Evolutionary conservation across 2,797 vertebrate species (phyloP).

Genomic region (Hydrophis major): DNA sequence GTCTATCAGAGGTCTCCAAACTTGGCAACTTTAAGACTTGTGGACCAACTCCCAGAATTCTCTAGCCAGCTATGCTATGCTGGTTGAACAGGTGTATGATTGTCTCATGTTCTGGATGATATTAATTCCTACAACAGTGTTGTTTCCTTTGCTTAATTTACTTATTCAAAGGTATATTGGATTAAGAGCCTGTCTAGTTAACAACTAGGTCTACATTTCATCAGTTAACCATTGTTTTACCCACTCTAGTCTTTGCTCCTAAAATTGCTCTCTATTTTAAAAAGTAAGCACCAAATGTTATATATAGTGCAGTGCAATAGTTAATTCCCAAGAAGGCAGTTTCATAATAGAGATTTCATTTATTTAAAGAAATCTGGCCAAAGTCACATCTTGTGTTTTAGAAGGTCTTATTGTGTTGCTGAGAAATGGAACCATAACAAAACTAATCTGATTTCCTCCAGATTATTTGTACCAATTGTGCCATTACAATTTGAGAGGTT

Average conservation of each 20-base stretch:
- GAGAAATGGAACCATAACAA: neutral
- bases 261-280: neutral
- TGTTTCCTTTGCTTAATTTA: neutral
- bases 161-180: neutral
- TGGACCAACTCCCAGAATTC: too few species aligned
- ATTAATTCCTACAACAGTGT: neutral
- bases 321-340: neutral
- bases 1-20: neutral
- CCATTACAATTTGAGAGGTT: neutral
- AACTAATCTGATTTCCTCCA: neutral
- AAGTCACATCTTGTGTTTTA: neutral
- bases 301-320: neutral
- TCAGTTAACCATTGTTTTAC: neutral
- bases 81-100: neutral
- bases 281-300: neutral
- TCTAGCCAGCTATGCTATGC: too few species aligned
- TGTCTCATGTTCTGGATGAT: neutral
- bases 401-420: neutral
- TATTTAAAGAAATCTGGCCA: neutral
- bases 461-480: neutral
- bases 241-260: neutral
- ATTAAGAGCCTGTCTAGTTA: neutral
- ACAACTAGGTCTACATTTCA: neutral
- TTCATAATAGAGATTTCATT: neutral
- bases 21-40: too few species aligned